Evolutionary conservation across 2,888 invertebrate species (phyloP), one percentile per base, ranked within the genome.

Genomic region (Lasioglossum figueresi): DNA sequence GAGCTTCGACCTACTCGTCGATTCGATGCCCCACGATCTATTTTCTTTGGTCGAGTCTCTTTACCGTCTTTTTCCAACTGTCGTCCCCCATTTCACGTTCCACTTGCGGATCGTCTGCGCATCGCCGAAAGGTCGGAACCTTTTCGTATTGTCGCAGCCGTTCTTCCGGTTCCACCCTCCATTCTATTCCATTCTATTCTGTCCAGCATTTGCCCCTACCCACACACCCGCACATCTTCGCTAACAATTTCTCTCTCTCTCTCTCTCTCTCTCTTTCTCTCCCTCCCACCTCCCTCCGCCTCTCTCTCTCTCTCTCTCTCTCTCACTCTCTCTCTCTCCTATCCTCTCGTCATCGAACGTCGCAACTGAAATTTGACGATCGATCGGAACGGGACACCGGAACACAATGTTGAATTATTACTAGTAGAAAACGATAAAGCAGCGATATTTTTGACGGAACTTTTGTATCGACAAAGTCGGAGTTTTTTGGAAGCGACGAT

Each of bases 401-500:
- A 56, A 63, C 74, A 71, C 48, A 80, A 85, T 68, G 76, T 82
- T 83, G 68, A 79, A 82, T 82, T 89, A 85, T 78, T 78, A 87
- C 66, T 82, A 84, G 80, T 76, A 89, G 76, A 76, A 63, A 90
- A 89, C 87, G 88, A 89, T 87, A 90, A 91, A 79, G 90, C 89
- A 91, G 90, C 91, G 89, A 92, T 92, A 93, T 92, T 93, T 93
- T 93, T 91, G 92, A 93, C 89, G 91, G 91, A 89, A 91, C 86
- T 93, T 93, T 93, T 93, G 89, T 93, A 93, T 91, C 85, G 91
- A 90, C 81, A 73, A 82, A 88, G 84, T 87, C 83, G 79, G 88
- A 88, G 85, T 84, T 89, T 91, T 90, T 88, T 84, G 85, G 72
- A 90, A 88, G 87, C 89, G 87, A 88, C 86, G 88, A 92, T 63